A percentile compares a stretch with the other conserved stretches of the same genome.
These are phyloP conservation scores for Theretra japonica DNA, from an alignment of 2,888 invertebrate species.

Conservation along the genomic window DNA sequence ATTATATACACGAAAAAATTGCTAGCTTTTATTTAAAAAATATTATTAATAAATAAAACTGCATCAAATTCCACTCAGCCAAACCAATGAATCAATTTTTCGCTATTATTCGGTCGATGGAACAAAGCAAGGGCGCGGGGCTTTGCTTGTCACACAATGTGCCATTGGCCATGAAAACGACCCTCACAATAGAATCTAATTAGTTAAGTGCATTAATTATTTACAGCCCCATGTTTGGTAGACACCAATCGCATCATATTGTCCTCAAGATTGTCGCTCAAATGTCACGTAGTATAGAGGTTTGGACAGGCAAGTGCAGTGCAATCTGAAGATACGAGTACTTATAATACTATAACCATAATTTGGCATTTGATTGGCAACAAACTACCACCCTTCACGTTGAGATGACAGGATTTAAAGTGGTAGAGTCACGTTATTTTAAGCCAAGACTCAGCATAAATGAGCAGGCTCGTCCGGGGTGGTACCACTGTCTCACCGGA, in stretches of 20 bases:
- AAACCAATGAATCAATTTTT: neutral
- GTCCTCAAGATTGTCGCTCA: neutral
- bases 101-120: neutral
- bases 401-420: too few species aligned
- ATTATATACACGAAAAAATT: too few species aligned
- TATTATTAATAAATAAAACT: too few species aligned
- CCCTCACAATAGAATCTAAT: conserved; percentile 2
- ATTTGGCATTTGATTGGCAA: too few species aligned
- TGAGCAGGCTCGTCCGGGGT: too few species aligned
- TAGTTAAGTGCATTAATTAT: conserved; percentile 15
- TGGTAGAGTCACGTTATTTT: too few species aligned
- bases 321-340: too few species aligned
- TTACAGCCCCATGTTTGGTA: neutral
- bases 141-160: neutral
- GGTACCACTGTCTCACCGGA: too few species aligned
- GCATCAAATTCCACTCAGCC: neutral
- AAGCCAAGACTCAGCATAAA: too few species aligned
- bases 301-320: neutral
- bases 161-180: conserved; percentile 10
- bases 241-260: neutral
- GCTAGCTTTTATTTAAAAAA: too few species aligned
- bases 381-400: too few species aligned
- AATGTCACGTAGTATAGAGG: neutral
- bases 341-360: too few species aligned
- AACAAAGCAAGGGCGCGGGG: conserved; percentile 19